Percentiles rank a stretch among this genome's conserved stretches.
Evolutionary conservation across 1,140 invertebrate genomes (phyloP).

Genomic region (Palaemon carinicauda): DNA sequence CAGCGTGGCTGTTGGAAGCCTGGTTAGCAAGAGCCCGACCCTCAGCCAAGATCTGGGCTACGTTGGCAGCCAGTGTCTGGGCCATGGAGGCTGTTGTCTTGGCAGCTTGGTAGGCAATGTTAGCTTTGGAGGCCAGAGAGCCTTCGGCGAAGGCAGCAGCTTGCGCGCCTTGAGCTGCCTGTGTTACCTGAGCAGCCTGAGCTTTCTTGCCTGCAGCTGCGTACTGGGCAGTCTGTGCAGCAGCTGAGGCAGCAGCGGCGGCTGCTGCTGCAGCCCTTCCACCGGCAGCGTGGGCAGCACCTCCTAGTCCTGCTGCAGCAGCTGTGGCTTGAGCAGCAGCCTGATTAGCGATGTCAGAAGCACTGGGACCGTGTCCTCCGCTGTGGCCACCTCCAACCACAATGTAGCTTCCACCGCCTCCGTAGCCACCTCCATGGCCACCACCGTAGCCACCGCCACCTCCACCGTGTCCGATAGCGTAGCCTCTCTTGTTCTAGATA

Average conservation of each 20-base stretch:
- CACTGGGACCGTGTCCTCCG: slow-evolving; percentile 5
- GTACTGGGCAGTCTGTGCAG: slow-evolving; percentile 6
- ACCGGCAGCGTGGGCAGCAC: slow-evolving; percentile 17
- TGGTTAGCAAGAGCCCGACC: slow-evolving; percentile 23
- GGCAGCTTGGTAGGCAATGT: background rate
- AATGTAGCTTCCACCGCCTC: slow-evolving; percentile 13
- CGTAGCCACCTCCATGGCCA: background rate
- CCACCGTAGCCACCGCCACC: background rate
- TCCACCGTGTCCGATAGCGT: too few species aligned
- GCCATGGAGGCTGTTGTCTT: slow-evolving; percentile 4
- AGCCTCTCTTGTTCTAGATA: slow-evolving; percentile 18
- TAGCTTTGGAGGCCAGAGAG: background rate
- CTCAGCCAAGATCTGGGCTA: slow-evolving; percentile 50
- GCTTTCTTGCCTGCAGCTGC: slow-evolving; percentile 11
- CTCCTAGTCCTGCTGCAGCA: background rate
- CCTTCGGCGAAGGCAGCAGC: background rate
- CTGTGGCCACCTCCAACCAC: slow-evolving; percentile 4
- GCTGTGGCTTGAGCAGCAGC: slow-evolving; percentile 8
- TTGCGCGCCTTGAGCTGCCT: background rate
- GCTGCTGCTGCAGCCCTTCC: slow-evolving; percentile 1
- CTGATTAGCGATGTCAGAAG: slow-evolving; percentile 10
- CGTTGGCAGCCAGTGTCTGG: background rate
- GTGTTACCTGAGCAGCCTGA: slow-evolving; percentile 11
- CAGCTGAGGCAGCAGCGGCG: background rate
- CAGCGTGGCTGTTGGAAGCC: slow-evolving; percentile 3